phyloP scores from a whole-genome alignment of 1,140 invertebrate species.

The Cydia fagiglandana region DNA sequence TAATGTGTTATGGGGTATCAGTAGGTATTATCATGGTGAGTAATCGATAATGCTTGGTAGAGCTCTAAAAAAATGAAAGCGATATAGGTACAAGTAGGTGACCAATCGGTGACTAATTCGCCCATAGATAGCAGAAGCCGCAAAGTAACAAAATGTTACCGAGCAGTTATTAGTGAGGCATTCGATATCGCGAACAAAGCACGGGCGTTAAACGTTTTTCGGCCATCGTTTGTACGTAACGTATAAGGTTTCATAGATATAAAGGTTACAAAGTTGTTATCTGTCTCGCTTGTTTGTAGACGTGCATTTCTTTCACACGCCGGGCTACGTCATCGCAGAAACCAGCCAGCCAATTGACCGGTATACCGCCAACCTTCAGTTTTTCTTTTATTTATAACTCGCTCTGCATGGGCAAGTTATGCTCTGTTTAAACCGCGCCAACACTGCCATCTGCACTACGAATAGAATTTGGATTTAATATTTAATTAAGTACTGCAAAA shows the following conservation, averaged over 20 bases:
- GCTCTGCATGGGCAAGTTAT: slow-evolving; percentile 72
- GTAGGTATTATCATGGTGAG: background rate
- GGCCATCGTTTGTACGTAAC: slow-evolving; percentile 70
- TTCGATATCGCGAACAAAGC: slow-evolving; percentile 69
- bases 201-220: slow-evolving; percentile 73
- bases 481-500: background rate
- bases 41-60: background rate
- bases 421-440: slow-evolving; percentile 50
- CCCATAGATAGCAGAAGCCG: slow-evolving; percentile 25
- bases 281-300: slow-evolving; percentile 44
- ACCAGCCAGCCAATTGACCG: slow-evolving; percentile 78
- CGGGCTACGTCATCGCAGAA: slow-evolving; percentile 72
- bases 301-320: slow-evolving; percentile 53
- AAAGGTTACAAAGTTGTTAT: slow-evolving; percentile 57
- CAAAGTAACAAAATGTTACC: slow-evolving; percentile 49
- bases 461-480: background rate
- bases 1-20: background rate
- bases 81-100: background rate
- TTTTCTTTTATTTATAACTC: slow-evolving; percentile 79
- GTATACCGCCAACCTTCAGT: slow-evolving; percentile 78
- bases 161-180: slow-evolving; percentile 54
- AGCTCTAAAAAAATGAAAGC: background rate
- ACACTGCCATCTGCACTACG: background rate
- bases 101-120: background rate
- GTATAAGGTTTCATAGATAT: slow-evolving; percentile 72